These are phyloP conservation scores for Amaurobius ferox DNA, from an alignment of 2,888 invertebrate genomes.

Conservation along the genomic window DNA sequence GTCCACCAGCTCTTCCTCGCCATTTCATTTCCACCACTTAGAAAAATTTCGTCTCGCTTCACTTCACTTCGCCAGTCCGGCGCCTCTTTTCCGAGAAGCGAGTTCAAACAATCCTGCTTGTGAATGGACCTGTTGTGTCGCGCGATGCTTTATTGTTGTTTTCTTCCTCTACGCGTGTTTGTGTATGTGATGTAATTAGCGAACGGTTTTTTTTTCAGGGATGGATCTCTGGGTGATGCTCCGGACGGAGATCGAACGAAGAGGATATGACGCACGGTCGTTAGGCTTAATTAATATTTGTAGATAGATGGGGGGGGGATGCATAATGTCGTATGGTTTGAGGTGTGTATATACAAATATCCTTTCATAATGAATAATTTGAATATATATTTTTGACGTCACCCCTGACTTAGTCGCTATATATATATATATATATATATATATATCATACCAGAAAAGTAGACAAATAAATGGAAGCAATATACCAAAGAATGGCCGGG, in stretches of 20 bases:
- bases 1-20: too few relatives aligned
- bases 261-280: neutral
- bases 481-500: too few relatives aligned
- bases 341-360: too few relatives aligned
- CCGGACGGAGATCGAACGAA: neutral
- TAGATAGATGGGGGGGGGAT: too few relatives aligned
- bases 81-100: neutral
- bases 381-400: too few relatives aligned
- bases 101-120: neutral
- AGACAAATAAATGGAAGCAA: too few relatives aligned
- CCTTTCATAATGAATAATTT: too few relatives aligned
- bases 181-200: conserved; percentile 1
- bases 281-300: neutral
- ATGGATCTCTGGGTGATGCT: neutral
- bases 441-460: too few relatives aligned
- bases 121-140: neutral
- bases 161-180: neutral
- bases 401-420: too few relatives aligned
- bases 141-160: neutral
- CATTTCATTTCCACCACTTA: too few relatives aligned
- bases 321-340: too few relatives aligned
- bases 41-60: neutral
- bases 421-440: too few relatives aligned
- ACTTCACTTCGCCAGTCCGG: conserved; percentile 16
- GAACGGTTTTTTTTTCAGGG: neutral